These are phyloP conservation scores for Agrilus mali DNA, from an alignment of 2,888 invertebrate species.

Conservation along the genomic window DNA sequence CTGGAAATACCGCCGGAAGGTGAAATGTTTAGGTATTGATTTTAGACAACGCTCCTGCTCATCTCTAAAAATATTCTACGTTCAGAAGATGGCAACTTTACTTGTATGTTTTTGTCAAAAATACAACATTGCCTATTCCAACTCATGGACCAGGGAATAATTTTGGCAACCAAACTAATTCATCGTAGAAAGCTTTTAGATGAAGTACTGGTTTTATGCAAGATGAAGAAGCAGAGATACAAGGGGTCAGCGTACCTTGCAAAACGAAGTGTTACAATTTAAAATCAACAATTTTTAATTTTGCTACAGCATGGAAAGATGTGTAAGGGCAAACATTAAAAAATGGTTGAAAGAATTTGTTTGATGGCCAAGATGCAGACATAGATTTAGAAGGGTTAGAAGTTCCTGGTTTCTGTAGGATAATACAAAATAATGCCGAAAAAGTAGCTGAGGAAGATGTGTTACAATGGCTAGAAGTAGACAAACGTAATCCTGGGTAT, in stretches of 20 bases:
- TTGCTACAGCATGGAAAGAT: constrained; percentile 5
- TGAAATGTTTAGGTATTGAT: constrained; percentile 3
- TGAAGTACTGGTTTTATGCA: no score
- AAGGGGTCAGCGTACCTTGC: no score
- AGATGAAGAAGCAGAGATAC: no score
- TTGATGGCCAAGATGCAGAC: not conserved
- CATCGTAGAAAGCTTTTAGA: no score
- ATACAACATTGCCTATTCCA: not conserved
- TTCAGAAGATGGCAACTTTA: constrained; percentile 3
- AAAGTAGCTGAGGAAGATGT: constrained; percentile 5
- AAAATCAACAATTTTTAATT: constrained; percentile 5
- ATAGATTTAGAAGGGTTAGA: constrained; percentile 6
- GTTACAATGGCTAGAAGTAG: constrained; percentile 3
- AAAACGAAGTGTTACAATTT: not conserved
- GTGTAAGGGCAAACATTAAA: constrained; percentile 4
- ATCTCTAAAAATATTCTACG: constrained; percentile 1
- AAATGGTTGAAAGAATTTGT: constrained; percentile 5
- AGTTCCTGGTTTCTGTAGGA: constrained; percentile 4
- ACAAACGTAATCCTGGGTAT: constrained; percentile 6
- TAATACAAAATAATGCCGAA: constrained; percentile 5
- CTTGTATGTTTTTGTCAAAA: constrained; percentile 3
- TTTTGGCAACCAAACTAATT: no score
- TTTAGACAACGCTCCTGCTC: constrained; percentile 2
- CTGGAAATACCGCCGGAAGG: constrained; percentile 1
- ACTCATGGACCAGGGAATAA: no score